phyloP scores from a whole-genome alignment of 1,140 invertebrate species.

The Daktulosphaira vitifoliae region DNA sequence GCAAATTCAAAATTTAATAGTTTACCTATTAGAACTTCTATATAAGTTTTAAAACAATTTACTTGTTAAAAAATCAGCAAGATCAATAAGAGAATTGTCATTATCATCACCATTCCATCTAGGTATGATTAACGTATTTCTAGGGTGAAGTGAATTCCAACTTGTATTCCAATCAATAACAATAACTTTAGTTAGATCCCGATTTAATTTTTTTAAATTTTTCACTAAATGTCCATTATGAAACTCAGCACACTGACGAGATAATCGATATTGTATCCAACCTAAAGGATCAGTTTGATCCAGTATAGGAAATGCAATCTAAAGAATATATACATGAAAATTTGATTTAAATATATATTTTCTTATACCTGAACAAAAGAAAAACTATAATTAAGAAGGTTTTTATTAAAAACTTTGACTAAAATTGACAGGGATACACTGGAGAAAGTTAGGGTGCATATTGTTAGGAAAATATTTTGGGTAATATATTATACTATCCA shows the following conservation, averaged over 20 bases:
- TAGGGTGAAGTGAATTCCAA: slow-evolving; percentile 76
- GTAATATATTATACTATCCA: too few species aligned
- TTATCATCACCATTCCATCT: slow-evolving; percentile 91
- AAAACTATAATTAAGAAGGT: too few species aligned
- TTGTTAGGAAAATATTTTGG: too few species aligned
- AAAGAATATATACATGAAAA: neutral
- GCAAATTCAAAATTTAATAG: neutral
- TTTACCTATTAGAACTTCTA: too few species aligned
- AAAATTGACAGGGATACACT: too few species aligned
- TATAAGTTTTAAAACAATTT: too few species aligned
- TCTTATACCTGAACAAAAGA: too few species aligned
- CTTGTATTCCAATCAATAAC: slow-evolving; percentile 90
- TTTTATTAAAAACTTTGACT: too few species aligned
- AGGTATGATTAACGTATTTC: slow-evolving; percentile 79
- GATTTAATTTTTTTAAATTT: slow-evolving; percentile 86
- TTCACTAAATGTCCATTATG: slow-evolving; percentile 92
- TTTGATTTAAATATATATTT: neutral
- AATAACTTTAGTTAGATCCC: slow-evolving; percentile 93
- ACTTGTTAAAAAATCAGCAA: slow-evolving; percentile 71
- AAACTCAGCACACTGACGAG: slow-evolving; percentile 93
- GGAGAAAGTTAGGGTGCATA: too few species aligned
- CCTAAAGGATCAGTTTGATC: slow-evolving; percentile 86
- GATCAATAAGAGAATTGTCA: slow-evolving; percentile 77
- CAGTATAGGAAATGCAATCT: slow-evolving; percentile 74
- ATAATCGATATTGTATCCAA: slow-evolving; percentile 83